A percentile compares a stretch with the other conserved stretches of the same genome.
Evolutionary conservation across 1,140 invertebrate genomes (phyloP).

Genomic region (Drosophila guanche): DNA sequence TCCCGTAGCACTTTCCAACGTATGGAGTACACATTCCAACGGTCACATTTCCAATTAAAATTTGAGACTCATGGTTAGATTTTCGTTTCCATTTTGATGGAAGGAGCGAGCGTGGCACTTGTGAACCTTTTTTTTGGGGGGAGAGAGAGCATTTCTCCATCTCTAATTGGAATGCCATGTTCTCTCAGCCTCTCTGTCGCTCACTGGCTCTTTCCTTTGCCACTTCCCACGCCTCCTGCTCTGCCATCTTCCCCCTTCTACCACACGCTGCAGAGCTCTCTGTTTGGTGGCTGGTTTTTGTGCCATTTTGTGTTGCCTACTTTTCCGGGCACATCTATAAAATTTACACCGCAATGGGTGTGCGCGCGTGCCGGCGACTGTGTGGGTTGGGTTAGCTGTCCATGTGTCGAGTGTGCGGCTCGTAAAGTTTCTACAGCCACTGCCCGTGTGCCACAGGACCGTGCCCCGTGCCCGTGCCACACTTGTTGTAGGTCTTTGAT

Average conservation of each 20-base stretch:
- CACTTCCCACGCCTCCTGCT: slow-evolving; percentile 12
- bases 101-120: neutral
- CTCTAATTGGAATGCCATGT: slow-evolving; percentile 48
- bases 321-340: slow-evolving; percentile 69
- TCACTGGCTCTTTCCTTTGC: no score
- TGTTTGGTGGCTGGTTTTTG: slow-evolving; percentile 6
- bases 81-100: slow-evolving; percentile 30
- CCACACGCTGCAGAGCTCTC: neutral
- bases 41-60: slow-evolving; percentile 34
- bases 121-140: slow-evolving; percentile 5
- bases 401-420: slow-evolving; percentile 56
- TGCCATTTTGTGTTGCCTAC: slow-evolving; percentile 65
- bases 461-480: slow-evolving; percentile 4
- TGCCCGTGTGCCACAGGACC: no score
- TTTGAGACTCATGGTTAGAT: slow-evolving; percentile 2
- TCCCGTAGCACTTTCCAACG: no score
- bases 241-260: neutral
- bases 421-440: slow-evolving; percentile 56
- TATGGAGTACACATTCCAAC: neutral
- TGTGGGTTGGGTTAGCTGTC: slow-evolving; percentile 27
- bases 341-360: slow-evolving; percentile 59
- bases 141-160: slow-evolving; percentile 6
- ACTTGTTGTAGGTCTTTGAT: slow-evolving; percentile 55
- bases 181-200: neutral
- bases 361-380: slow-evolving; percentile 20